Base-by-base conservation (phyloP, 1,140 invertebrate species). In the Rhagoletis pomonella region DNA sequence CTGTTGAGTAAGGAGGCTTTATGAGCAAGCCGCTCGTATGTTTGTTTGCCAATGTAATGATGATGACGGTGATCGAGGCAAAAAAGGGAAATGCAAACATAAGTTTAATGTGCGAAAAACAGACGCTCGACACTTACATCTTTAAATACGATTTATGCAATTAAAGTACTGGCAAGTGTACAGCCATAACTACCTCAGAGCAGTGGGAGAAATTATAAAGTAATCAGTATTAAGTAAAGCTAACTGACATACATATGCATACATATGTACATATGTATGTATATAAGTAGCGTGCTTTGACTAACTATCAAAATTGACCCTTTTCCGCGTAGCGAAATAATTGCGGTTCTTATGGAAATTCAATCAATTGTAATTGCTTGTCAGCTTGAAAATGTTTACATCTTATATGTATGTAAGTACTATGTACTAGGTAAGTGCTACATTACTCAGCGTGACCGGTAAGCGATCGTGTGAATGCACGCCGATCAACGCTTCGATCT, bases 191-290 rank as follows among this genome's bases (percentile, higher is more conserved):
- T 10, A 55, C 50, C 50, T 7, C 50, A 55, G 10, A 5, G 5
- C 50, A 55, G 50, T 73, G 12, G 14, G 14, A 4, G 42, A 42
- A 73, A 73, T 73, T 73, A 73, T 44, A 73, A 47, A 73, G 67
- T 47, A 73, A 73, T 73, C 67, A 73, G 2, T 44, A 73, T 73
- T 73, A 73, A 73, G 17, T 47, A 47, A 73, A 29, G 29, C 29
- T 29, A 29, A 29, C 29, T 29, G 29, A 29, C 29, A 29, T 29
- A 29, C 29, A 29, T 29, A 29, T 29, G 29, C 29, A 29, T 29
- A 29, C 29, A 29, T 29, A 29, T 29, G 29, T 29, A 29, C 29
- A 55, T 55, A 55, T 55, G 10, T 5, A 55, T 55, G 5, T 5
- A 55, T 10, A 55, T 55, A 7, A 55, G 50, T 10, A 55, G 50